Conservation (phyloP, 2,113 vertebrate species). For the Oophaga pumilio region DNA sequence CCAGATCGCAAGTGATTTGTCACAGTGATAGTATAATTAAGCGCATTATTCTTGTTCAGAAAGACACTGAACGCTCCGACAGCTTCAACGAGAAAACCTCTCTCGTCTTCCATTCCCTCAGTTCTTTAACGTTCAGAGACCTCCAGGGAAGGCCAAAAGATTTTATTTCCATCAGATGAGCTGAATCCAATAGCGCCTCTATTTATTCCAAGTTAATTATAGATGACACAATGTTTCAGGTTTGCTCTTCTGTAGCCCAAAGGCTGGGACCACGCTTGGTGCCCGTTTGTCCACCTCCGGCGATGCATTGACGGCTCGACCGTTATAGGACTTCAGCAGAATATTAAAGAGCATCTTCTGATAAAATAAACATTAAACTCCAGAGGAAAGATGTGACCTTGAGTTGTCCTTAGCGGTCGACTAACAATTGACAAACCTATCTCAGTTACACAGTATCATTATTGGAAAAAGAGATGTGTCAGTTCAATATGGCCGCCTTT, state of each 20-base stretch:
- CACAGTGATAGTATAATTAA: conserved; percentile 72
- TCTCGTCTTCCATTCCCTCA: conserved; percentile 41
- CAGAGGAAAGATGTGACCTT: background rate
- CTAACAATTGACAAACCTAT: background rate
- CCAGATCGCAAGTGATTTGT: conserved; percentile 73
- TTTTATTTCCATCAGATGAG: conserved; percentile 62
- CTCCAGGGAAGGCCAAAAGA: conserved; percentile 61
- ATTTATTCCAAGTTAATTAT: conserved; percentile 43
- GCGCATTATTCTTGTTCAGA: conserved; percentile 67
- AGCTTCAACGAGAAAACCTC: conserved; percentile 61
- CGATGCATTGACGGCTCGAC: background rate
- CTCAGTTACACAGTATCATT: background rate
- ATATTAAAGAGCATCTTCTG: background rate
- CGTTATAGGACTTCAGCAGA: background rate
- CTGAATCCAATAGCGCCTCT: conserved; percentile 39
- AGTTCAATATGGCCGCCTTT: background rate
- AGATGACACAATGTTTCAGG: background rate
- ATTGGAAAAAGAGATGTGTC: background rate
- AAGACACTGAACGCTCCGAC: conserved; percentile 64
- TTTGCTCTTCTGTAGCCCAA: background rate
- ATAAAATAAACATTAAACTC: background rate
- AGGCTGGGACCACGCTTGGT: background rate
- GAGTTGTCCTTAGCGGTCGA: background rate
- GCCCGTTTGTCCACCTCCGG: background rate
- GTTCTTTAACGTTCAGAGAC: conserved; percentile 53